phyloP scores from a whole-genome alignment of 2,113 vertebrate genomes.

The Lophius piscatorius region DNA sequence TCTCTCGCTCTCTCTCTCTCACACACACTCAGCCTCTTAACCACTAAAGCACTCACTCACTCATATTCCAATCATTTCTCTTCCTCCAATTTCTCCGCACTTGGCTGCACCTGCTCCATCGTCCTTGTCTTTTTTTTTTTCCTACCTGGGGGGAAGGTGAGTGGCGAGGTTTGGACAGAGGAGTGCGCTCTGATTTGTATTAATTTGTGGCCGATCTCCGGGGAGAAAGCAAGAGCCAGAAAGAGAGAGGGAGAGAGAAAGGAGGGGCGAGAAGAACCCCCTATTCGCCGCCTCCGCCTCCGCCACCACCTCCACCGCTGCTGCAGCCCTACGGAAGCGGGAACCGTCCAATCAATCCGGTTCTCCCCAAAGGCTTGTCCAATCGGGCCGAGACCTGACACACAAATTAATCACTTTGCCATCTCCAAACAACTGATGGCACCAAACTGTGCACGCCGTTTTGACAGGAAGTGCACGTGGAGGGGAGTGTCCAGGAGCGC shows the following conservation, averaged over 20 bases:
- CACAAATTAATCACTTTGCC: slow-evolving; percentile 72
- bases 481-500: slow-evolving; percentile 13
- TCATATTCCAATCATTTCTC: slow-evolving; percentile 77
- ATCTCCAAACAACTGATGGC: slow-evolving; percentile 62
- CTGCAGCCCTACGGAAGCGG: slow-evolving; percentile 49
- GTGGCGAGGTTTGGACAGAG: slow-evolving; percentile 37
- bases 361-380: slow-evolving; percentile 71
- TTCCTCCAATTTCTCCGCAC: slow-evolving; percentile 70
- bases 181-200: slow-evolving; percentile 74
- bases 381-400: slow-evolving; percentile 70
- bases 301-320: slow-evolving; percentile 15
- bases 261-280: too few relatives aligned
- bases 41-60: slow-evolving; percentile 53
- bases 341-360: slow-evolving; percentile 70
- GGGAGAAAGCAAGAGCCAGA: slow-evolving; percentile 33
- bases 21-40: slow-evolving; percentile 28
- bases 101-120: slow-evolving; percentile 74
- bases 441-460: slow-evolving; percentile 42
- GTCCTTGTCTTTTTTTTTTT: slow-evolving; percentile 44
- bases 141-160: slow-evolving; percentile 77
- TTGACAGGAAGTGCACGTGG: slow-evolving; percentile 41
- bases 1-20: not conserved
- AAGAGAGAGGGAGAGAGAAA: slow-evolving; percentile 13
- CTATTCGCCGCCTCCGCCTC: too few relatives aligned
- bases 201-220: slow-evolving; percentile 69